Percentiles rank a stretch among this genome's conserved stretches.
Conservation (phyloP, 2,888 invertebrate genomes). For the Ceraclea dissimilis region DNA sequence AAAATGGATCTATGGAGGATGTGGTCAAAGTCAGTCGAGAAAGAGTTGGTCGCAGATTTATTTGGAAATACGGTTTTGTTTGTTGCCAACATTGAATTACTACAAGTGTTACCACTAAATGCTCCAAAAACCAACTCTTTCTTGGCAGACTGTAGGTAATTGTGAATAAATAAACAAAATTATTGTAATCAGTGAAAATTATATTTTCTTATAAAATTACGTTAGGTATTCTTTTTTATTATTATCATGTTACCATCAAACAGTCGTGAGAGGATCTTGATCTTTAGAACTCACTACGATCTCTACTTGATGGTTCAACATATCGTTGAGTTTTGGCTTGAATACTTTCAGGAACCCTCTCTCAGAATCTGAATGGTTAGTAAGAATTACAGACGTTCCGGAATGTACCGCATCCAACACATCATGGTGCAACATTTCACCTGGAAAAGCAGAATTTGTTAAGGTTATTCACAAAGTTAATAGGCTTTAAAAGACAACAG, state of each 20-base stretch:
- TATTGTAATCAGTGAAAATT: no score
- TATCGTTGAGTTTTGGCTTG: constrained; percentile 33
- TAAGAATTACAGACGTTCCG: constrained; percentile 73
- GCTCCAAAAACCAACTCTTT: no score
- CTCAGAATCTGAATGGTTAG: constrained; percentile 92
- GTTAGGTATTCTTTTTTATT: no score
- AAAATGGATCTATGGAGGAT: no score
- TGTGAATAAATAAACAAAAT: no score
- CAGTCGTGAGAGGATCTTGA: constrained; percentile 67
- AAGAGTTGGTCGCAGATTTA: no score
- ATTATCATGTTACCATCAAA: constrained; percentile 36
- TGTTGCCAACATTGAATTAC: no score
- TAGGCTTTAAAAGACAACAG: background rate
- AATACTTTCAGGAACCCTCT: constrained; percentile 72
- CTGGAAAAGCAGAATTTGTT: constrained; percentile 30
- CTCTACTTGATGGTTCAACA: constrained; percentile 46
- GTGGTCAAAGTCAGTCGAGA: no score
- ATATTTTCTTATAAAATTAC: no score
- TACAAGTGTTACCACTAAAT: no score
- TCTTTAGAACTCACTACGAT: constrained; percentile 66
- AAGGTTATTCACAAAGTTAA: background rate
- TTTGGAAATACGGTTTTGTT: no score
- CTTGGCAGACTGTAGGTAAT: no score
- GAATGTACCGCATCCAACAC: constrained; percentile 77
- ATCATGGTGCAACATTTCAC: constrained; percentile 95